Percentiles rank a stretch among this genome's conserved stretches.
Conservation (phyloP, 2,113 vertebrate genomes). For the Sinocyclocheilus anophthalmus region DNA sequence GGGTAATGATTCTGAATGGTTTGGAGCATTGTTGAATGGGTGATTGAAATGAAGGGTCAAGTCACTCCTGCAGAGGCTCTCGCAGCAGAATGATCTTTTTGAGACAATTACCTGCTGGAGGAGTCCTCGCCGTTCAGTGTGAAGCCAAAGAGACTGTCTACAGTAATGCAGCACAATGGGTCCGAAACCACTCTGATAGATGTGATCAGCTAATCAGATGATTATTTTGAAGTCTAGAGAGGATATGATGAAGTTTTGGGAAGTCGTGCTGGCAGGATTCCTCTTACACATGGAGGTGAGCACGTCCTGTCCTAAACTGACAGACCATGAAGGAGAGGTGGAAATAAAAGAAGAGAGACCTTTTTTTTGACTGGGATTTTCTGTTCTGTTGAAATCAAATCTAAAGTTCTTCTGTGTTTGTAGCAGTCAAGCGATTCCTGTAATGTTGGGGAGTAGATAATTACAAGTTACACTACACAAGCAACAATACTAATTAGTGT, state of each 20-base stretch:
- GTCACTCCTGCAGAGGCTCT: constrained; percentile 39
- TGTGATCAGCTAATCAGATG: background rate
- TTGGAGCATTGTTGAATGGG: constrained; percentile 47
- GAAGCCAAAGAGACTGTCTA: too few species aligned
- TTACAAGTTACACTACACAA: background rate
- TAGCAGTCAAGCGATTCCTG: background rate
- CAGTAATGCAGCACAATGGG: background rate
- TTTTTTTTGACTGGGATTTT: background rate
- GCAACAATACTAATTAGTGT: too few species aligned
- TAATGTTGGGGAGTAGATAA: background rate
- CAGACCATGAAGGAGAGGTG: too few species aligned
- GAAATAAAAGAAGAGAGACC: too few species aligned
- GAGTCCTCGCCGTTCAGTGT: background rate
- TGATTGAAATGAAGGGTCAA: constrained; percentile 54
- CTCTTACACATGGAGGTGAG: too few species aligned
- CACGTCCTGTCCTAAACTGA: too few species aligned
- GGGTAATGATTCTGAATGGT: constrained; percentile 59
- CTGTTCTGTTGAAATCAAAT: too few species aligned
- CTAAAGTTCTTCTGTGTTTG: background rate
- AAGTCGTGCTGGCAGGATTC: background rate
- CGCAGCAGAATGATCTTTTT: constrained; percentile 42
- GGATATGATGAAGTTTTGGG: background rate
- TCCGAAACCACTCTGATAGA: background rate
- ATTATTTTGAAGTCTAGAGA: background rate
- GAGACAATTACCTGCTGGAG: constrained; percentile 41